phyloP scores from a whole-genome alignment of 2,113 vertebrate species.

The Bufo bufo region DNA sequence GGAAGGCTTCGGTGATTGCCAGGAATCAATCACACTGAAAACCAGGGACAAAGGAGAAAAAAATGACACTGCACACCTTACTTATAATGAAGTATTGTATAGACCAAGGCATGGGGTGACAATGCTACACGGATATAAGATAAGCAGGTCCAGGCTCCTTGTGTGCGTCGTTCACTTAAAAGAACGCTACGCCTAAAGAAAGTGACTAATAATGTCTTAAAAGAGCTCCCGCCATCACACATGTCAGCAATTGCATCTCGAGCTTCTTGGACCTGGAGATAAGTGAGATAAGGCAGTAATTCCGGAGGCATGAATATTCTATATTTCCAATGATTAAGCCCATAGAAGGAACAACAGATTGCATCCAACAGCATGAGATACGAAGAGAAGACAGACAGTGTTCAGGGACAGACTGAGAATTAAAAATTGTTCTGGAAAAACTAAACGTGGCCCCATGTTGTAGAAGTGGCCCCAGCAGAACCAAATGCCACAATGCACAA shows the following conservation, averaged over 20 bases:
- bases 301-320: not conserved
- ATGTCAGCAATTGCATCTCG: not conserved
- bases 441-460: too few species aligned
- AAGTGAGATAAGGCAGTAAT: too few species aligned
- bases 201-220: not conserved
- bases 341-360: not conserved
- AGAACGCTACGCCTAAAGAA: not conserved
- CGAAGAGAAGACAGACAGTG: not conserved
- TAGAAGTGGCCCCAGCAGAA: too few species aligned
- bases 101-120: not conserved
- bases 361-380: not conserved
- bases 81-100: not conserved
- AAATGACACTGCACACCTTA: not conserved
- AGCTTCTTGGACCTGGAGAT: not conserved
- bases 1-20: conserved; percentile 64
- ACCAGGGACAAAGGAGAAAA: not conserved
- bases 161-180: not conserved
- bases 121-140: not conserved
- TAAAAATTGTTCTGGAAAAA: too few species aligned
- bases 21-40: conserved; percentile 61
- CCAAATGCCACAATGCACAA: too few species aligned
- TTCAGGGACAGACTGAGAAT: too few species aligned
- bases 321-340: not conserved
- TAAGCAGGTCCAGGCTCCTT: not conserved
- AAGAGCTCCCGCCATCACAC: not conserved